Evolutionary conservation across 2,888 invertebrate species (phyloP), one percentile per base, ranked within the genome.

Genomic region (Acrobasis suavella): DNA sequence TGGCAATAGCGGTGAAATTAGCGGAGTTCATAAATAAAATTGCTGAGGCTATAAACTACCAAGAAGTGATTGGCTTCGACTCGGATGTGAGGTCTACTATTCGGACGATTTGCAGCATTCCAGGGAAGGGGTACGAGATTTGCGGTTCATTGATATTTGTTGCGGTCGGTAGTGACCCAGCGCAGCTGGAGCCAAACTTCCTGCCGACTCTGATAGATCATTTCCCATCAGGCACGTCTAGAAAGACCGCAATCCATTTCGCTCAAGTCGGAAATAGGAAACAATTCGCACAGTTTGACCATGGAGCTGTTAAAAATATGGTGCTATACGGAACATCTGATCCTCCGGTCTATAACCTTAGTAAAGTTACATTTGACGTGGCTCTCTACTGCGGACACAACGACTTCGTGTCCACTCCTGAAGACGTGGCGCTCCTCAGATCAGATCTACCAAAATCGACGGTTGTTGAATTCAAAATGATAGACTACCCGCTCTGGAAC

Each of bases 321-420:
- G 14, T n/a, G 0, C 54, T 62, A 0, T 77, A 77, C 37, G 69
- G 69, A 37, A 59, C 67, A 0, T 50, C 65, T 0, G 14, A 37
- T 1, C 75, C 82, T 1, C 78, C 82, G 0, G 51, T 42, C 0
- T 83, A 82, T 52, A 69, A 80, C 10, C 64, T 82, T 58, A 58
- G 62, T 5, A 72, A 73, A 10, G 72, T 78, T 0, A 69, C 68
- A 0, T 74, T 61, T 16, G 22, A 49, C 0, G 12, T 61, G 6
- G 58, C 49, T 9, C 12, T 65, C 37, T 50, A 58, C 1, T 32
- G 58, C 8, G 65, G 63, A 5, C 39, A 50, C 10, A 61, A 63
- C 16, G 65, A 65, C 50, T 39, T 17, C 10, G 9, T 63, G 3
- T 60, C 61, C 1, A 65, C 65, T 0, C 10, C 58, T 14, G 46